Conservation (phyloP, 2,797 vertebrate genomes). For the Acridotheres tristis region DNA sequence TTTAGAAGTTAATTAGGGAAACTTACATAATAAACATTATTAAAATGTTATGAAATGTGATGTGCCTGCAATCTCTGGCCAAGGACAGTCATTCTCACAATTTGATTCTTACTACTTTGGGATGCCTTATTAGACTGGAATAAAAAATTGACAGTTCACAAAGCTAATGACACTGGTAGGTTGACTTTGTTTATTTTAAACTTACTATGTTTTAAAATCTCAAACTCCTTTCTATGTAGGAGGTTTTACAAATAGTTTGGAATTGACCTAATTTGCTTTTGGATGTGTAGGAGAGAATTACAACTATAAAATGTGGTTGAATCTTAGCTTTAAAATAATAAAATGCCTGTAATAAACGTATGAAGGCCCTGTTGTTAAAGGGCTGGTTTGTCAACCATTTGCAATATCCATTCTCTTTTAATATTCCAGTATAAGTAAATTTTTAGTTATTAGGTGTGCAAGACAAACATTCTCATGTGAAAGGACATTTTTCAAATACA, state of each 20-base stretch:
- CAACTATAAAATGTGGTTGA: neutral
- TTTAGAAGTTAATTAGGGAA: slow-evolving; percentile 30
- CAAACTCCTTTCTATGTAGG: neutral
- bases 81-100: neutral
- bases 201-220: neutral
- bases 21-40: slow-evolving; percentile 21
- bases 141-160: neutral
- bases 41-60: neutral
- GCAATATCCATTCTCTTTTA: neutral
- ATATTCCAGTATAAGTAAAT: neutral
- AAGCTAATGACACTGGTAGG: neutral
- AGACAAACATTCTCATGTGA: neutral
- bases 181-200: slow-evolving; percentile 23
- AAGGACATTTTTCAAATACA: neutral
- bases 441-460: neutral
- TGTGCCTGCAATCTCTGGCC: neutral
- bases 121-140: neutral
- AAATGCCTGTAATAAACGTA: slow-evolving; percentile 22
- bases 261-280: slow-evolving; percentile 13
- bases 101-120: neutral
- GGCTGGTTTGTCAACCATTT: neutral
- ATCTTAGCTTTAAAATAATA: neutral
- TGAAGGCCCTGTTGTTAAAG: slow-evolving; percentile 46
- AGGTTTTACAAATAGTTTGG: slow-evolving; percentile 24
- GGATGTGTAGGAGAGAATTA: neutral